Base-by-base conservation (phyloP, 2,888 invertebrate genomes). In the Diadegma fenestrale region DNA sequence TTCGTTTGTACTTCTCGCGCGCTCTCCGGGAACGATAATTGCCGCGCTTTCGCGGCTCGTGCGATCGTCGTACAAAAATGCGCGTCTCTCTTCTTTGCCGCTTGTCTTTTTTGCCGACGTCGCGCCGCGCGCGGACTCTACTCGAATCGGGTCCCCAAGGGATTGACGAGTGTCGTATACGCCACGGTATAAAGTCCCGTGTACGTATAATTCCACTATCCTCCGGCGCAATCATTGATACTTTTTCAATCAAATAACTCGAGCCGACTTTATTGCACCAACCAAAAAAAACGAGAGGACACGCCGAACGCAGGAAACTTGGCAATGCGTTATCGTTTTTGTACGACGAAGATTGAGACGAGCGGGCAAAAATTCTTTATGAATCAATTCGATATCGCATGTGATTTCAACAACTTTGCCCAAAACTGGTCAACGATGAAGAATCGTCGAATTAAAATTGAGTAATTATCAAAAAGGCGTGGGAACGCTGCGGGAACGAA, bases 11-110 rank as follows among this genome's bases (percentile, higher is more conserved):
- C 88, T 90, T 89, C 84, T 86, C 76, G 76, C 73, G 86, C 88
- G 76, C 73, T 86, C 88, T 81, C 79, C n/a, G 73, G 86, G 88
- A 89, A 91, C 89, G 90, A 92, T 91, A 91, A 92, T 92, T 92
- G 90, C 87, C 72, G 69, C 68, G 69, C 68, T 66, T 68, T 79
- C 81, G 64, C 84, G 76, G 78, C 81, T 84, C 81, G 82, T 85
- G 79, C 82, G 84, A 84, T 79, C 84, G 51, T 80, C 45, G 48
- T 68, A 76, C 72, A 76, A 77, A 82, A 83, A 26, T 41, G 51
- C 41, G 72, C 41, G 72, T 51, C 48, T 68, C 83, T 83, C 73
- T 71, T 48, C 75, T 79, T 79, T 76, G 69, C 43, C 66, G 61
- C 22, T 58, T 61, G 43, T 54, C 45, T 78, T 51, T 75, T 86